A percentile compares a stretch with the other conserved stretches of the same genome.
phyloP scores from a whole-genome alignment of 2,888 invertebrate genomes.

The Lasioglossum marginatum region DNA sequence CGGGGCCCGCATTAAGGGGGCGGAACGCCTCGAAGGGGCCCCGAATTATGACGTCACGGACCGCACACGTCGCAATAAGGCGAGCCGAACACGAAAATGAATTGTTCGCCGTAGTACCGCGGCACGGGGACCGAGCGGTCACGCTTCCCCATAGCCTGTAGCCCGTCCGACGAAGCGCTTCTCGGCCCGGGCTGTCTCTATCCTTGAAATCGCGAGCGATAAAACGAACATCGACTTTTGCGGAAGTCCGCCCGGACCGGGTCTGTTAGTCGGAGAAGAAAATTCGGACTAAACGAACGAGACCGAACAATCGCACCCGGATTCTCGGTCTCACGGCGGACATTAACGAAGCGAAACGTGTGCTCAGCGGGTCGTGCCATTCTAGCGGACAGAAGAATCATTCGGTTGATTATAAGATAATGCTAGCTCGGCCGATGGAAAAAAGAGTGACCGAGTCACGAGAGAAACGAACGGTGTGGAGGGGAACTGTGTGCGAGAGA shows the following conservation, averaged over 20 bases:
- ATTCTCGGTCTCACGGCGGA: conserved; percentile 61
- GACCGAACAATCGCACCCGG: conserved; percentile 54
- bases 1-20: conserved; percentile 84
- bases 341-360: conserved; percentile 71
- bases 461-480: conserved; percentile 5
- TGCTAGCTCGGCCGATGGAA: conserved; percentile 54
- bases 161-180: not conserved
- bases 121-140: conserved; percentile 3
- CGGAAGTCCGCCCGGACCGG: not conserved
- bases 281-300: conserved; percentile 54
- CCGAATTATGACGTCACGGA: conserved; percentile 85
- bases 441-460: conserved; percentile 8
- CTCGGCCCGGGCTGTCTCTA: not conserved
- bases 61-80: conserved; percentile 84
- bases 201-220: not conserved
- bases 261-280: not conserved
- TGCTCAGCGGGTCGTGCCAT: conserved; percentile 69
- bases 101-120: conserved; percentile 81
- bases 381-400: conserved; percentile 69
- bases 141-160: not conserved
- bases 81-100: conserved; percentile 83
- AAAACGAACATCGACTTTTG: not conserved
- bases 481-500: not conserved
- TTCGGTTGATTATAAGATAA: conserved; percentile 75
- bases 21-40: conserved; percentile 82